Percentiles rank a stretch among this genome's conserved stretches.
Conservation (phyloP, 2,888 invertebrate genomes). For the Cordylochernes scorpioides region DNA sequence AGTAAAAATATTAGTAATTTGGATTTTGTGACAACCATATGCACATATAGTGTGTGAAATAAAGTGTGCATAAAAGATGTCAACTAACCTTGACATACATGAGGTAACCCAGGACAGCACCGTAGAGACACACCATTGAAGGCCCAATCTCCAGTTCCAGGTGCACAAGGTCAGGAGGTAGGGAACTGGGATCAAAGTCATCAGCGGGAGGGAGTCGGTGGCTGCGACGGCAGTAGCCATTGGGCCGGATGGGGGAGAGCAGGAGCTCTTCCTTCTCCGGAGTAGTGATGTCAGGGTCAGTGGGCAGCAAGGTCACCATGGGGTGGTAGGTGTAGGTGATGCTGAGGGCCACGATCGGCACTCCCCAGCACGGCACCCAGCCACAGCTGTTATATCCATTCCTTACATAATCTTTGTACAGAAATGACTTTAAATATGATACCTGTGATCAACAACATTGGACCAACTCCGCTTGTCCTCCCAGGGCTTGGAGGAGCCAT, state of each 20-base stretch:
- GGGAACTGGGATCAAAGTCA: conserved; percentile 55
- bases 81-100: conserved; percentile 43
- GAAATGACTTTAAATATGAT: not conserved
- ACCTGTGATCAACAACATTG: not conserved
- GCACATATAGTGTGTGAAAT: conserved; percentile 1
- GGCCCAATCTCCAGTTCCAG: conserved; percentile 84
- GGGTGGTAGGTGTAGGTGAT: conserved; percentile 78
- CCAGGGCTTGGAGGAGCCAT: conserved; percentile 32
- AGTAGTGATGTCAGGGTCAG: conserved; percentile 58
- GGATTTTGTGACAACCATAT: not conserved
- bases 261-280: conserved; percentile 81
- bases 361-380: conserved; percentile 90
- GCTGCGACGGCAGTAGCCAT: conserved; percentile 8
- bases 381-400: conserved; percentile 31
- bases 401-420: not conserved
- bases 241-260: conserved; percentile 61
- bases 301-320: conserved; percentile 59
- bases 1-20: conserved; percentile 1
- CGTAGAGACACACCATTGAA: conserved; percentile 66
- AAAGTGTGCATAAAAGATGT: not conserved
- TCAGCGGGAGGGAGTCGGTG: conserved; percentile 12
- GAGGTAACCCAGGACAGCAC: conserved; percentile 63
- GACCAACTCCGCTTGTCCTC: not conserved
- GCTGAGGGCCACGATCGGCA: conserved; percentile 70
- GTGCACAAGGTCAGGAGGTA: conserved; percentile 63